A percentile compares a stretch with the other conserved stretches of the same genome.
Evolutionary conservation across 2,888 invertebrate species (phyloP).

Genomic region (Embidobia sp.): DNA sequence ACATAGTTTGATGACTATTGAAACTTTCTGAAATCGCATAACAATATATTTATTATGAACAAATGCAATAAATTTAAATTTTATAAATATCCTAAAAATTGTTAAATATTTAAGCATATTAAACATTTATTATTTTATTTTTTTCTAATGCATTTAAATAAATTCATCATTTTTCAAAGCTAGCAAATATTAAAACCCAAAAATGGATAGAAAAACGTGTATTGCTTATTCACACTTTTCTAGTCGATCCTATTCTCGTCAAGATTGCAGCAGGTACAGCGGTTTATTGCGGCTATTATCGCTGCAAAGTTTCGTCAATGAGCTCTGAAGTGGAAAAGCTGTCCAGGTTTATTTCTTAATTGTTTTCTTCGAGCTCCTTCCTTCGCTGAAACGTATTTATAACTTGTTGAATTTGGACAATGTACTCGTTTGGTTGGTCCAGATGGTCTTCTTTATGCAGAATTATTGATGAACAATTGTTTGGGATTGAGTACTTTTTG

Average conservation of each 20-base stretch:
- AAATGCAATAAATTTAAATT: no score
- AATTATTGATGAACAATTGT: constrained; percentile 42
- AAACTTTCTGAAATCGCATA: no score
- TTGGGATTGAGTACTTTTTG: constrained; percentile 23
- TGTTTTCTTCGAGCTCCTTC: constrained; percentile 34
- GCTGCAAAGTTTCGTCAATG: constrained; percentile 29
- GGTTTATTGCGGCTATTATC: constrained; percentile 42
- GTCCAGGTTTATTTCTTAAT: constrained; percentile 15
- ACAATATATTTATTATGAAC: no score
- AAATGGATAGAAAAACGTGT: no score
- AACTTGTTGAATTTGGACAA: constrained; percentile 46
- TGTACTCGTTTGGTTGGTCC: constrained; percentile 30
- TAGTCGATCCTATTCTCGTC: constrained; percentile 8
- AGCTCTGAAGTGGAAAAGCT: constrained; percentile 53
- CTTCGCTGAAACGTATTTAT: constrained; percentile 48
- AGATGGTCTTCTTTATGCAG: constrained; percentile 29
- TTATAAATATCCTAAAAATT: no score
- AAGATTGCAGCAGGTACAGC: constrained; percentile 41
- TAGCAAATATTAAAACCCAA: no score
- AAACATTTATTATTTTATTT: no score
- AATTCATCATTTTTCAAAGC: no score
- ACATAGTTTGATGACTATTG: no score
- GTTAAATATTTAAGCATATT: no score
- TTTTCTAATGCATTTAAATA: no score
- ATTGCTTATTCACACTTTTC: constrained; percentile 23